Evolutionary conservation across 2,797 vertebrate species (phyloP).

Genomic region (Ispidina lecontei): DNA sequence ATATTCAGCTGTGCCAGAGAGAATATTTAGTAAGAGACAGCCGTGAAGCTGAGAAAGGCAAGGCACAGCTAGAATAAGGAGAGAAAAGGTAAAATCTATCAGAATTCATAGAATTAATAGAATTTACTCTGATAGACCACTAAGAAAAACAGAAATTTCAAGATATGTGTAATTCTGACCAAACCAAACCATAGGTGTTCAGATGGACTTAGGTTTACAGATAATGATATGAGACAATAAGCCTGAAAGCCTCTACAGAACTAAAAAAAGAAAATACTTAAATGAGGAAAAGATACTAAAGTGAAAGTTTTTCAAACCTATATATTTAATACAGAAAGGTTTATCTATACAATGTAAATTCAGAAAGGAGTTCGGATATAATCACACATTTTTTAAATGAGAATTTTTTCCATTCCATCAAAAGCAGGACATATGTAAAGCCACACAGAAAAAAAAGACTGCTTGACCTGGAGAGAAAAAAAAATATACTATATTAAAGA

Average conservation of each 20-base stretch:
- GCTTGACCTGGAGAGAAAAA: fast-evolving
- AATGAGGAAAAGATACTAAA: not conserved
- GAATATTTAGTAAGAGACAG: not conserved
- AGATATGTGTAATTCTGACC: not conserved
- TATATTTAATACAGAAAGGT: fast-evolving
- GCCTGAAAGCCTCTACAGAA: not conserved
- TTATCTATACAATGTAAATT: not conserved
- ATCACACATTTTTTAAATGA: not conserved
- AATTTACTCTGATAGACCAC: not conserved
- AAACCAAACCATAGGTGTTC: not conserved
- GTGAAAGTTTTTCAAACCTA: not conserved
- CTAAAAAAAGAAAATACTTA: not conserved
- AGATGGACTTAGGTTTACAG: not conserved
- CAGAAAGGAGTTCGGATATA: not conserved
- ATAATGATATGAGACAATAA: not conserved
- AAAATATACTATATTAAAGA: not conserved
- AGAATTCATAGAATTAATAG: not conserved
- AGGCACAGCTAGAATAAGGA: not conserved
- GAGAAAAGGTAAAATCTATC: not conserved
- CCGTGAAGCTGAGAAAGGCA: not conserved
- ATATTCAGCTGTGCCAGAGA: not conserved
- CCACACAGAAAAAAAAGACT: not conserved
- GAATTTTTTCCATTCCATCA: not conserved
- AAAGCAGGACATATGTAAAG: not conserved
- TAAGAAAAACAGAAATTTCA: not conserved